A percentile compares a stretch with the other conserved stretches of the same genome.
Evolutionary conservation across 2,888 invertebrate species (phyloP).

Genomic region (Deilephila porcellus): DNA sequence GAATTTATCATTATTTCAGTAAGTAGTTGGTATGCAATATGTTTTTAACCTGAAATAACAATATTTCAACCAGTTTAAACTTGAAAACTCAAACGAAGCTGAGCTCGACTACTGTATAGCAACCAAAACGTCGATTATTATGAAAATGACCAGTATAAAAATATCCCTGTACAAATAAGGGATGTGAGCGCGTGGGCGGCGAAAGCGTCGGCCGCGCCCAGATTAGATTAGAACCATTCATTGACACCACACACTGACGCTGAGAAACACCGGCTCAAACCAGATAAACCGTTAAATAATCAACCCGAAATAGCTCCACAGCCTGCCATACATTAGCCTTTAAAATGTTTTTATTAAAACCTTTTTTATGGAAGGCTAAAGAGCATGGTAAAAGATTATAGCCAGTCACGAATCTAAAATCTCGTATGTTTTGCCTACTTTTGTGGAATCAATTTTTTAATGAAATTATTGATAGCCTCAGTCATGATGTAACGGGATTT

Average conservation of each 20-base stretch:
- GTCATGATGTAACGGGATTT: no score
- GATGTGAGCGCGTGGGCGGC: background rate
- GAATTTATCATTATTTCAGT: no score
- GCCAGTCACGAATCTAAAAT: no score
- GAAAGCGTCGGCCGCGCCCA: no score
- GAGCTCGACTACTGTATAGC: background rate
- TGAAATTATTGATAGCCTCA: no score
- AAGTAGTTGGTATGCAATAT: no score
- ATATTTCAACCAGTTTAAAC: no score
- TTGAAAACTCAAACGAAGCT: background rate
- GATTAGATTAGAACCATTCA: background rate
- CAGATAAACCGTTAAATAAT: slow-evolving; percentile 7
- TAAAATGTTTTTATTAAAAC: background rate
- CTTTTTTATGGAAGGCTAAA: no score
- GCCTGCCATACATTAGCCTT: background rate
- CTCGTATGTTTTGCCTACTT: no score
- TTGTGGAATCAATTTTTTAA: no score
- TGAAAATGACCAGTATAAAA: background rate
- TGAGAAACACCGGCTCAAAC: background rate
- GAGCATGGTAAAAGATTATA: no score
- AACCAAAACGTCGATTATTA: no score
- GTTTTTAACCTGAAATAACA: background rate
- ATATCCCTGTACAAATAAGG: background rate
- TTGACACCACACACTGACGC: slow-evolving; percentile 1
- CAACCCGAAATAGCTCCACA: slow-evolving; percentile 4